Evolutionary conservation across 2,113 vertebrate species (phyloP).

Genomic region (Pelmatolapia mariae): DNA sequence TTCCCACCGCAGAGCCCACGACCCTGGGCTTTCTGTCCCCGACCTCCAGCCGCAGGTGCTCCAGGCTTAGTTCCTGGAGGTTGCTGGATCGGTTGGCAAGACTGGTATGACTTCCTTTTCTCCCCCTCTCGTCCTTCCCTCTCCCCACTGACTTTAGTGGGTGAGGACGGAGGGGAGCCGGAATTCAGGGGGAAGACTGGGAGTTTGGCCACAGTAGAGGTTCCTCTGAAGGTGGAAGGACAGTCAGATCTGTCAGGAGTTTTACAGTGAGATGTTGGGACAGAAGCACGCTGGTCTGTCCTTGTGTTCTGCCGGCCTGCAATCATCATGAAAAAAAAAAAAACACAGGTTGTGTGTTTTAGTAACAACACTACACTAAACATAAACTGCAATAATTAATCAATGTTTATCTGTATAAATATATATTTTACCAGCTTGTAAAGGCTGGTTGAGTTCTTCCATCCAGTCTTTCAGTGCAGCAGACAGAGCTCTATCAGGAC

Average conservation of each 20-base stretch:
- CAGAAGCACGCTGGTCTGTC: slow-evolving; percentile 52
- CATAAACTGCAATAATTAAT: not conserved
- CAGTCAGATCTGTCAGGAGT: slow-evolving; percentile 46
- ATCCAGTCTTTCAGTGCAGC: slow-evolving; percentile 78
- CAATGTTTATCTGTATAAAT: too few relatives aligned
- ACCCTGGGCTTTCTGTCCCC: slow-evolving; percentile 47
- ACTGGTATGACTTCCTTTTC: slow-evolving; percentile 1
- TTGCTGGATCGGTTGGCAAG: not conserved
- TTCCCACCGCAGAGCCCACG: slow-evolving; percentile 49
- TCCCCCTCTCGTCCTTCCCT: slow-evolving; percentile 24
- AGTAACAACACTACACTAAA: not conserved
- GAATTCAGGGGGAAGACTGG: slow-evolving; percentile 47
- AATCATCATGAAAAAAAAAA: not conserved
- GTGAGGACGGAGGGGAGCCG: slow-evolving; percentile 44
- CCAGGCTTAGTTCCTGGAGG: slow-evolving; percentile 16
- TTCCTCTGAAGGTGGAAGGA: slow-evolving; percentile 29
- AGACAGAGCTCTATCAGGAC: slow-evolving; percentile 75
- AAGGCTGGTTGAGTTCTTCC: slow-evolving; percentile 76
- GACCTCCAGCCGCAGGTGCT: not conserved
- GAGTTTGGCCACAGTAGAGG: slow-evolving; percentile 36
- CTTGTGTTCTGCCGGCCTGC: slow-evolving; percentile 64
- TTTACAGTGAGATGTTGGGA: slow-evolving; percentile 32
- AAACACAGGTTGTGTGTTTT: not conserved
- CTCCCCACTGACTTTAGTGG: slow-evolving; percentile 29
- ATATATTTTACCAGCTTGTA: slow-evolving; percentile 69